Conservation (phyloP, 2,113 vertebrate genomes). For the Neolamprologus fasciatus region DNA sequence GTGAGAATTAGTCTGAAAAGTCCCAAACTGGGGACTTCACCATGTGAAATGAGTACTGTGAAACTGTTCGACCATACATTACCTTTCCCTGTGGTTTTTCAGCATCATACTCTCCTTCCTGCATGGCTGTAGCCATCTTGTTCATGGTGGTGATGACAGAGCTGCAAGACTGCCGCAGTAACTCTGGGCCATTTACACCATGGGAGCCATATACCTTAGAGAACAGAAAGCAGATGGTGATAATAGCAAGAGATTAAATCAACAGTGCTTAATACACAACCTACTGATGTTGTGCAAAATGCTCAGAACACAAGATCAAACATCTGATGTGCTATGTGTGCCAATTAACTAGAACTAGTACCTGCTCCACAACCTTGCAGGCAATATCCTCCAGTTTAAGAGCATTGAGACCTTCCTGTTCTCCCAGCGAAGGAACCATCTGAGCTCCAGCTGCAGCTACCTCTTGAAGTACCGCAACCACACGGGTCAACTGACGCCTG, state of each 20-base stretch:
- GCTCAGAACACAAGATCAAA: not conserved
- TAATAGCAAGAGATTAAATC: not conserved
- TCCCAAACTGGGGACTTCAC: not conserved
- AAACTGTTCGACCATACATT: not conserved
- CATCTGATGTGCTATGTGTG: not conserved
- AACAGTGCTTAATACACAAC: not conserved
- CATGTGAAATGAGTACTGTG: not conserved
- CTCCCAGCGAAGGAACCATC: slow-evolving; percentile 81
- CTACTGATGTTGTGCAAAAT: not conserved
- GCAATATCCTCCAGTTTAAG: slow-evolving; percentile 83
- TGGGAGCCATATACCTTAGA: slow-evolving; percentile 50
- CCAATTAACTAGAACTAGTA: slow-evolving; percentile 4
- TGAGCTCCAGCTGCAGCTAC: slow-evolving; percentile 88
- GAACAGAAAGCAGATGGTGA: not conserved
- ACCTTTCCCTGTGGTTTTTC: slow-evolving; percentile 79
- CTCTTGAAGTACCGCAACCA: slow-evolving; percentile 94
- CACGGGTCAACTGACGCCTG: slow-evolving; percentile 87
- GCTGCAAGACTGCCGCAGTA: slow-evolving; percentile 88
- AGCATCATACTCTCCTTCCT: slow-evolving; percentile 94
- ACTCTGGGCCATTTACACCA: slow-evolving; percentile 79
- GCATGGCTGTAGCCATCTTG: slow-evolving; percentile 98
- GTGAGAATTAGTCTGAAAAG: not conserved
- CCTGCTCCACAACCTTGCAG: slow-evolving; percentile 91
- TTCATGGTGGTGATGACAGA: slow-evolving; percentile 93
- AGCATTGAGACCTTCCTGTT: slow-evolving; percentile 85